Percentiles rank a stretch among this genome's conserved stretches.
These are phyloP conservation scores for Apamea sordens DNA, from an alignment of 2,888 invertebrate genomes.

Conservation along the genomic window DNA sequence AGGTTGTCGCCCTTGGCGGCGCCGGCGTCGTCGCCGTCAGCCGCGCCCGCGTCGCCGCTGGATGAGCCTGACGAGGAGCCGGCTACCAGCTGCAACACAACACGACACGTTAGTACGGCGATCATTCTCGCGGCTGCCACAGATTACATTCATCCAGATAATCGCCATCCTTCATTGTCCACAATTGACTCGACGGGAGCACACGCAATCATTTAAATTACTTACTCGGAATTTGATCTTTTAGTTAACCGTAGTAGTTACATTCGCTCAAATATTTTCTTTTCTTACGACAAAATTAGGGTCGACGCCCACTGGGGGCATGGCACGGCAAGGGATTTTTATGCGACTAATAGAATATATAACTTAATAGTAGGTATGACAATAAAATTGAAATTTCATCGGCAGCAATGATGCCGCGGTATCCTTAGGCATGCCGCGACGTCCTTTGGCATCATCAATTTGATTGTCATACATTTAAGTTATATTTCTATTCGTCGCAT, in stretches of 20 bases:
- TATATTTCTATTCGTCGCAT: too few relatives aligned
- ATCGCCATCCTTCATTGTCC: not conserved
- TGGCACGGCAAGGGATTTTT: too few relatives aligned
- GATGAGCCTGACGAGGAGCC: constrained; percentile 91
- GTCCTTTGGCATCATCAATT: too few relatives aligned
- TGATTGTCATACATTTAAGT: too few relatives aligned
- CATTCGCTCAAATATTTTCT: not conserved
- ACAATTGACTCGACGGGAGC: not conserved
- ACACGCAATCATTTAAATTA: not conserved
- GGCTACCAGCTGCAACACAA: constrained; percentile 93
- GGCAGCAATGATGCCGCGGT: too few relatives aligned
- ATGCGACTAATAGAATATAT: too few relatives aligned
- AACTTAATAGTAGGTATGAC: too few relatives aligned
- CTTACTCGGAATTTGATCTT: not conserved
- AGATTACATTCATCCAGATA: constrained; percentile 1
- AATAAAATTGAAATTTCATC: too few relatives aligned
- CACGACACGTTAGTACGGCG: constrained; percentile 8
- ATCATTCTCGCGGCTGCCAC: constrained; percentile 4
- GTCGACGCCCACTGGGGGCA: too few relatives aligned
- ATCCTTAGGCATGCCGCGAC: too few relatives aligned
- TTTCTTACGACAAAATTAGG: not conserved
- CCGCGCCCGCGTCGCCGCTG: constrained; percentile 86
- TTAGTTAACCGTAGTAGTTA: not conserved
- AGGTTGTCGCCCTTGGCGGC: constrained; percentile 92
- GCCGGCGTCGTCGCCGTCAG: constrained; percentile 88